Evolutionary conservation across 2,113 vertebrate species (phyloP), one percentile per base, ranked within the genome.

Genomic region (Labeo rohita): DNA sequence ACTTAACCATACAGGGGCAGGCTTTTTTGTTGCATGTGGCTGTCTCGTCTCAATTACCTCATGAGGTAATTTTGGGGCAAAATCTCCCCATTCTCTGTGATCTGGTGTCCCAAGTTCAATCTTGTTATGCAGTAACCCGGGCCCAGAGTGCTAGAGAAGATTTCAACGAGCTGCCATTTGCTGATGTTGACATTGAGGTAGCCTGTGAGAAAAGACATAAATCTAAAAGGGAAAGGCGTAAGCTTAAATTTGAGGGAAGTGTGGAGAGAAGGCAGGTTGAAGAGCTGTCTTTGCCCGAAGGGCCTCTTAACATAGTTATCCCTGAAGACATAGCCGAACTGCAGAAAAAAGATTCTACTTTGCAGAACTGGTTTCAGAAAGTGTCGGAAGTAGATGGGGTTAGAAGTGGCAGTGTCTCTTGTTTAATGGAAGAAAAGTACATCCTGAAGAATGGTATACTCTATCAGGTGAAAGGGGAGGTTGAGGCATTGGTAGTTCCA

Each of bases 21-120:
- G 75, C 76, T 3, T 84, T 43, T 28, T 39, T 74, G 8, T 16
- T 80, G 5, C 34, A 6, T 1, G 83, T 84, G 21, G 77, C 36
- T 3, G 8, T 86, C n/a, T 28, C 49, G 0, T 34, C 34, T 8
- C 4, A 81, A 2, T 56, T 83, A 13, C 61, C 70, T 43, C 23
- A 87, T 63, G 54, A 70, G 13, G 85, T 82, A 5, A 70, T 76
- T 4, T 50, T 82, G 8, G 80, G 80, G 1, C 78, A 82, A 13
- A 80, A 86, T 63, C 23, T 86, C 68, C 47, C 80, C 5, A 77
- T 87, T 66, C 18, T 87, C 1, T 15, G 34, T 61, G 80, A 87
- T n/a, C 34, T 83, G 56, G 15, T 77, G 8, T 21, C 70, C 45
- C 21, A 39, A 7, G 23, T 61, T 4, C 36, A 83, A 45, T 10